Base-by-base conservation (phyloP, 2,888 invertebrate species). In the Trimorus sp. region DNA sequence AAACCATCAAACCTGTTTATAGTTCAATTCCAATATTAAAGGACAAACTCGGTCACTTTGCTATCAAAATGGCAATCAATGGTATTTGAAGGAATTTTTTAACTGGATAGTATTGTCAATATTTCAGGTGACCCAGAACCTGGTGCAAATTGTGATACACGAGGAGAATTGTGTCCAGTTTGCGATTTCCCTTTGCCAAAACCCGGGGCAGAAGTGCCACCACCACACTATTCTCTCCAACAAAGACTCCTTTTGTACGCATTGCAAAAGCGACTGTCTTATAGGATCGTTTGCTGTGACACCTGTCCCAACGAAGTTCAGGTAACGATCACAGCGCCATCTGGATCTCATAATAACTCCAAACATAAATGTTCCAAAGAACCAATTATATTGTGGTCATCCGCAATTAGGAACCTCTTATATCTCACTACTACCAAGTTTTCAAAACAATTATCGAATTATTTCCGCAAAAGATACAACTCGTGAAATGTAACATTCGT, bases 201-300 rank as follows among this genome's bases (percentile, higher is more conserved):
- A 59, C 70, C 82, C 60, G 87, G 86, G n/a, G 62, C 75, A 6
- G 38, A 69, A 45, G 9, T 84, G 45, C 90, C 90, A 36, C 90
- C 90, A 5, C 91, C 91, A 2, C 90, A 91, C 84, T 91, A 90
- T 86, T 89, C 89, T 8, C 87, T 91, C 49, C 91, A 91, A 79
- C 90, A 90, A 83, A 88, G 88, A 9, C 84, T 90, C 0, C 86
- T 91, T 15, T 88, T 91, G 83, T 85, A 88, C 42, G 89, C 89
- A 8, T 85, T 91, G 15, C 86, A 88, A 15, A 87, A 88, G 12
- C 84, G 88, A 69, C 84, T 90, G 40, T 87, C 87, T 7, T 88
- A 89, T 68, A 87, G 86, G 49, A 85, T 89, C 12, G 85, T 90
- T 66, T 91, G 89, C 76, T 89, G 89, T 74, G 91, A 91, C 62